Evolutionary conservation across 2,888 invertebrate species (phyloP), one percentile per base, ranked within the genome.

Genomic region (Heliconius charithonia): DNA sequence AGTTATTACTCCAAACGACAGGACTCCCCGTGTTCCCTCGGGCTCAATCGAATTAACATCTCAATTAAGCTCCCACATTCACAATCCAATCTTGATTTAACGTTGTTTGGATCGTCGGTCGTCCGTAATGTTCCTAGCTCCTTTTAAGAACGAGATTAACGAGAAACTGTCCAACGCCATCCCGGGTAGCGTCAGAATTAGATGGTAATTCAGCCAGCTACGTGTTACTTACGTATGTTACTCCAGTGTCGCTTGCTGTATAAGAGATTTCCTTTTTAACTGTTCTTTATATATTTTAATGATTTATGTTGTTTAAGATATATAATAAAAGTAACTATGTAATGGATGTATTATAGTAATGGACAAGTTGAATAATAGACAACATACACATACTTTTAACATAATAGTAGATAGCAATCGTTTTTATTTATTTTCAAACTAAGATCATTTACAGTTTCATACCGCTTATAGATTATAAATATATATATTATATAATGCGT

Each of bases 41-140:
- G 78, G 80, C 80, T 76, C 79, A 83, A 84, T 85, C 81, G 80
- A 83, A 85, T 85, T 85, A 85, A 81, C 84, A 81, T 82, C 83
- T 79, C 83, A 82, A 82, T 84, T 84, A 83, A 82, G 81, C 81
- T 79, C 81, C 70, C 83, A 82, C 79, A 81, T 82, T 82, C 79
- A 79, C 81, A 81, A 83, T 83, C 81, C 83, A 83, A 83, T 83
- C 82, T 81, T 82, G 80, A 79, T 82, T 82, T 80, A 80, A 80
- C 77, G 80, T 81, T 77, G 75, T 82, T 83, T 79, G 78, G 81
- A 80, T 82, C 81, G 75, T 78, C 78, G 74, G 72, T 76, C 76
- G 76, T 79, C 76, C 79, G 82, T 81, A 75, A 74, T 75, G 79
- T 77, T 76, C 69, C 74, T 77, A 76, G 67, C 75, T 70, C 79